Conservation (phyloP, 2,888 invertebrate genomes). For the Drymonia ruficornis region DNA sequence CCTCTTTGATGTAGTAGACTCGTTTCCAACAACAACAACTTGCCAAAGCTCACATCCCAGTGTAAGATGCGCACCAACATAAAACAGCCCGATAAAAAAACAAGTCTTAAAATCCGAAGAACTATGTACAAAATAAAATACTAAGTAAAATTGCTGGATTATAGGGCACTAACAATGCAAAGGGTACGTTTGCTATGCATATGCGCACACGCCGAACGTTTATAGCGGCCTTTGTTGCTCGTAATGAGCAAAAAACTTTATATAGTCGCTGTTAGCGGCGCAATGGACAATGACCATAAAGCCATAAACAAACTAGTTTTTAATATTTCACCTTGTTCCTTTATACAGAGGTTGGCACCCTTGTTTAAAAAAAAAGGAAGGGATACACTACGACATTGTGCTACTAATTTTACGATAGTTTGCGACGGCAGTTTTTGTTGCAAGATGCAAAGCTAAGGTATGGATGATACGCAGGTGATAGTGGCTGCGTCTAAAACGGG, state of each 20-base stretch:
- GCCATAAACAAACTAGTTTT: slow-evolving; percentile 30
- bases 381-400: no score
- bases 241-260: slow-evolving; percentile 57
- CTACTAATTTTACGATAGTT: no score
- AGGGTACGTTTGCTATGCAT: slow-evolving; percentile 19
- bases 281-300: slow-evolving; percentile 46
- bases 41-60: no score
- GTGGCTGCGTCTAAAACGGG: no score
- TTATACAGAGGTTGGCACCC: slow-evolving; percentile 13
- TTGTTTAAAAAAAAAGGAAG: neutral
- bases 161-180: slow-evolving; percentile 25
- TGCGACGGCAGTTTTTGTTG: no score
- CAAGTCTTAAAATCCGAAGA: no score
- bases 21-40: no score
- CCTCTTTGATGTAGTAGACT: neutral
- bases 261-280: slow-evolving; percentile 32
- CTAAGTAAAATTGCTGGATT: neutral
- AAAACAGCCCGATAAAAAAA: no score
- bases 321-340: slow-evolving; percentile 33
- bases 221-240: slow-evolving; percentile 53
- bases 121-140: no score
- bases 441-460: no score
- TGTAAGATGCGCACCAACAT: no score
- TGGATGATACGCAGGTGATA: no score
- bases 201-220: slow-evolving; percentile 41